These are phyloP conservation scores for Cephus runcator DNA, from an alignment of 2,888 invertebrate genomes.

Conservation along the genomic window DNA sequence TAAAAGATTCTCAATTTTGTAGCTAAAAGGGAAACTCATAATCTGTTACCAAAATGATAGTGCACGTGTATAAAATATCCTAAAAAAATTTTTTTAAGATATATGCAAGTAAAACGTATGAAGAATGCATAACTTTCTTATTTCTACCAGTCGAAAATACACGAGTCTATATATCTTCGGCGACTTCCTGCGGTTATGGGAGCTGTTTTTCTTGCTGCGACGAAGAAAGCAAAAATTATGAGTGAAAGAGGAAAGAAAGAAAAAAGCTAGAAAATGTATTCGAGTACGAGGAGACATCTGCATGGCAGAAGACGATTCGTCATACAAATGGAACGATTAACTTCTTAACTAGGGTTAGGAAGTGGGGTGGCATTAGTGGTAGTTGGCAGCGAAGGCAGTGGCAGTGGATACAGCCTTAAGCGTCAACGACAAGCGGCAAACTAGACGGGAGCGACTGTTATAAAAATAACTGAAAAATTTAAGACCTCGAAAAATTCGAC, in stretches of 20 bases:
- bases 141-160: not conserved
- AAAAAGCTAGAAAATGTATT: not conserved
- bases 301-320: not conserved
- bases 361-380: not conserved
- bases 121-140: not conserved
- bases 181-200: not conserved
- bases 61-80: not conserved
- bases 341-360: not conserved
- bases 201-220: not conserved
- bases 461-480: not conserved
- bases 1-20: not conserved
- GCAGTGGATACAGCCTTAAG: not conserved
- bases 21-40: not conserved
- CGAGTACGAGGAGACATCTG: not conserved
- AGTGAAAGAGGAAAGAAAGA: not conserved
- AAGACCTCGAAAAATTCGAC: not conserved
- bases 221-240: not conserved
- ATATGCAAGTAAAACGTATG: not conserved
- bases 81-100: not conserved
- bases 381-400: not conserved
- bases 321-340: not conserved
- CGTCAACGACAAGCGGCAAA: not conserved
- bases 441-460: not conserved
- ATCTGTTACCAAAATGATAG: not conserved
- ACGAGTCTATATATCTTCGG: not conserved